Evolutionary conservation across 2,797 vertebrate genomes (phyloP), one percentile per base, ranked within the genome.

Genomic region (Sebastes vulpes): DNA sequence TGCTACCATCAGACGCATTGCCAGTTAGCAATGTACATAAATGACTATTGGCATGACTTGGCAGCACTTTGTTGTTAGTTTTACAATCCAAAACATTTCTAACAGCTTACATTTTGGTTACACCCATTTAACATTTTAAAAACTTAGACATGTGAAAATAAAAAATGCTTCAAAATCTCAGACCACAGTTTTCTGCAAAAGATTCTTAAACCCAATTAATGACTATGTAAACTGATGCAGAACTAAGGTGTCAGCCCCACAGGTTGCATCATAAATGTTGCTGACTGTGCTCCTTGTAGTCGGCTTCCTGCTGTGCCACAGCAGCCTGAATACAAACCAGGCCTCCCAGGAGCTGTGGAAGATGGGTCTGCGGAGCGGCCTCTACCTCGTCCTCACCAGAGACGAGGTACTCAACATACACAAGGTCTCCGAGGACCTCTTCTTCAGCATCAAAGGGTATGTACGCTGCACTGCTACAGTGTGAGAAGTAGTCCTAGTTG

Each of bases 291-390:
- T 20, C 42, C 70, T 65, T 68, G 42, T 78, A 99, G 98, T 99
- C 31, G 97, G 98, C 11, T 99, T 98, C 96, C 93, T 99, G 91
- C 91, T 98, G 93, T 99, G 98, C 81, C 97, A 97, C 46, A 96
- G 87, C 77, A 98, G 97, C 23, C 94, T 99, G 81, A 96, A 95
- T 63, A 60, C 89, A 1, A 95, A 96, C 57, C 90, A 88, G 32
- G 86, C 90, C 5, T 98, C 97, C 57, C 96, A 95, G 93, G 96
- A 96, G 28, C 93, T 99, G 85, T 99, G 98, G 98, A 97, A 98
- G 86, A 91, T 94, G 93, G 97, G 95, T 11, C 95, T 99, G 65
- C 96, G 96, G 70, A 97, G 97, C 0, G 96, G 98, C 14, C 85
- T 98, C 56, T 97, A 94, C 79, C 35, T 99, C 89, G 95, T 93